phyloP scores from a whole-genome alignment of 2,797 vertebrate genomes.

The Aphelocoma californica region DNA sequence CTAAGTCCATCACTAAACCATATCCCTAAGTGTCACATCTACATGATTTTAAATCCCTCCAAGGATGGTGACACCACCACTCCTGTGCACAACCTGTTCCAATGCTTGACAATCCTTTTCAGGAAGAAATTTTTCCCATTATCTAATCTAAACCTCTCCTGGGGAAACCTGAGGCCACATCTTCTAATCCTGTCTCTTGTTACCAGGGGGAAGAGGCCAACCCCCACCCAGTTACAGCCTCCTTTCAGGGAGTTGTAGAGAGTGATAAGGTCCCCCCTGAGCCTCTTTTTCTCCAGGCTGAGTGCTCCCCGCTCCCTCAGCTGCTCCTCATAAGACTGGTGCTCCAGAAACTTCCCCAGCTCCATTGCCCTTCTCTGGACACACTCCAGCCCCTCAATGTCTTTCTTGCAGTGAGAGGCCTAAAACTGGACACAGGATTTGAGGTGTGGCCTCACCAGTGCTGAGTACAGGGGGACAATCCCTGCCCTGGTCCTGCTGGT shows the following conservation, averaged over 20 bases:
- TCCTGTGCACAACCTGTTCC: rapidly evolving
- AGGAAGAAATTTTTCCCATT: neutral
- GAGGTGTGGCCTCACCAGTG: neutral
- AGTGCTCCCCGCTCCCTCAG: neutral
- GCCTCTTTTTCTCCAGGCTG: neutral
- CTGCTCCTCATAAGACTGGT: neutral
- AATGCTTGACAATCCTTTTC: neutral
- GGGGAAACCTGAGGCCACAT: neutral
- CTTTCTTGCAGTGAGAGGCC: neutral
- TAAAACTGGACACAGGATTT: neutral
- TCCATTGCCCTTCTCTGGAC: rapidly evolving
- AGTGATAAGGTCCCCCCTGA: rapidly evolving
- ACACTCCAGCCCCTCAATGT: rapidly evolving
- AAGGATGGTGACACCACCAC: neutral
- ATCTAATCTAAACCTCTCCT: neutral
- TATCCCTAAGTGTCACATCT: neutral
- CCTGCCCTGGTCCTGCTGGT: rapidly evolving
- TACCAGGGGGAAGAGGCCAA: neutral
- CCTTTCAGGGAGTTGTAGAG: neutral
- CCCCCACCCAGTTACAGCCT: neutral
- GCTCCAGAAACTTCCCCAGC: neutral
- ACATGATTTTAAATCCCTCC: neutral
- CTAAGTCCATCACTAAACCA: neutral
- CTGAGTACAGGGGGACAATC: rapidly evolving
- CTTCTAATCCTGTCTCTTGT: rapidly evolving